These are phyloP conservation scores for Oceanodroma tethys DNA, from an alignment of 2,113 vertebrate genomes.

Conservation along the genomic window DNA sequence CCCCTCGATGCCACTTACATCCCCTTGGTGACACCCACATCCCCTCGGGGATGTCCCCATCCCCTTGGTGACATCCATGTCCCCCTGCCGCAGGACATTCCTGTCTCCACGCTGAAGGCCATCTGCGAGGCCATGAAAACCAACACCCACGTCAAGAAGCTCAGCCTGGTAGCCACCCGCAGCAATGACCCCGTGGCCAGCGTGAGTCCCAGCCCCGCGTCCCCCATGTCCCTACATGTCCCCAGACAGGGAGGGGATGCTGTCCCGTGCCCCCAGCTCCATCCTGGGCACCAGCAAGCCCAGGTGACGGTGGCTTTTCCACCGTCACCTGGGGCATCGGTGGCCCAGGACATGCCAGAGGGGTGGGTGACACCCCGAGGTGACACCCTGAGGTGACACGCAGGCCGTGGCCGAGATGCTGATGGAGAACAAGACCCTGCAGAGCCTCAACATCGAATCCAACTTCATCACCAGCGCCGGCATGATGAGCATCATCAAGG, in stretches of 20 bases:
- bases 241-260: neutral
- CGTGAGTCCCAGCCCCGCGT: constrained; percentile 65
- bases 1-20: neutral
- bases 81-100: constrained; percentile 83
- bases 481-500: constrained; percentile 87
- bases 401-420: constrained; percentile 94
- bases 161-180: constrained; percentile 91
- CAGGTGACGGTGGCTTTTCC: neutral
- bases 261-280: neutral
- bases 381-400: neutral
- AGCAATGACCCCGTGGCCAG: constrained; percentile 92
- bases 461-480: constrained; percentile 93
- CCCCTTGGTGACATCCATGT: accelerated
- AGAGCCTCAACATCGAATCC: constrained; percentile 93
- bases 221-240: accelerated
- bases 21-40: neutral
- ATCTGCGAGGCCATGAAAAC: constrained; percentile 88
- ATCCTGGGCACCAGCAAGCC: neutral
- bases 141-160: constrained; percentile 84
- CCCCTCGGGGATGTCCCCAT: neutral
- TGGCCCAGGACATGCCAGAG: neutral
- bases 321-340: neutral
- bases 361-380: neutral
- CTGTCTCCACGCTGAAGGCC: constrained; percentile 83
- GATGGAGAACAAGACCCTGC: constrained; percentile 84